Conservation (phyloP, 2,888 invertebrate genomes). For the Cheilosia impressa region DNA sequence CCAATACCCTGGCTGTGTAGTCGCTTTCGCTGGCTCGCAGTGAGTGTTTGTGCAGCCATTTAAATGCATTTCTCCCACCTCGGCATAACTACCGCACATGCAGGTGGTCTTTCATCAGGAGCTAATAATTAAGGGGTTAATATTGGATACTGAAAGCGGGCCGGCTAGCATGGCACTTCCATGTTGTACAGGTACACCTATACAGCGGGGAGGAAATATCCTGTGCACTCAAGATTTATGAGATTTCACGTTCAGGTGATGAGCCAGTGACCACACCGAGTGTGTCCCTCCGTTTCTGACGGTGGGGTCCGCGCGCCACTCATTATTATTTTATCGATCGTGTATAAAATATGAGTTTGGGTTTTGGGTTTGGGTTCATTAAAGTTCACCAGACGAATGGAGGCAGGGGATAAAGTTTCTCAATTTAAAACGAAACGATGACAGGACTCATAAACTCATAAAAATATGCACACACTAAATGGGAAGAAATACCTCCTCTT, state of each 20-base stretch:
- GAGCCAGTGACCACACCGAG: constrained; percentile 30
- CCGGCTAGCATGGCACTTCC: neutral
- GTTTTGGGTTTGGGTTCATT: constrained; percentile 19
- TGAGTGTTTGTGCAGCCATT: constrained; percentile 38
- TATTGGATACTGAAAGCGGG: constrained; percentile 22
- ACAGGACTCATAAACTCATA: constrained; percentile 24
- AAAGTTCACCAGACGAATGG: constrained; percentile 30
- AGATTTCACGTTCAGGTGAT: constrained; percentile 49
- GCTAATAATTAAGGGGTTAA: constrained; percentile 73
- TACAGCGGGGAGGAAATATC: constrained; percentile 30
- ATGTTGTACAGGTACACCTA: too few relatives aligned
- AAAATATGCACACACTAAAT: constrained; percentile 26
- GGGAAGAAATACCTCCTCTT: constrained; percentile 16
- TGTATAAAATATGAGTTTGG: neutral
- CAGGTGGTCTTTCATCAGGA: constrained; percentile 58
- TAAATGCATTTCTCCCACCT: constrained; percentile 32
- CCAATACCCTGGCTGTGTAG: constrained; percentile 30
- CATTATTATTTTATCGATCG: constrained; percentile 40
- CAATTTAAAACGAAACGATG: constrained; percentile 7
- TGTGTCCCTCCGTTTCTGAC: neutral
- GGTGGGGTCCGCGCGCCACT: constrained; percentile 2
- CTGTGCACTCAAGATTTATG: constrained; percentile 57
- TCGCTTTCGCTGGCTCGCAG: neutral
- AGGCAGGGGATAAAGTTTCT: neutral
- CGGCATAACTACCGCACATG: neutral